Conservation (phyloP, 2,888 invertebrate species). For the Hirtodrosophila cameraria region DNA sequence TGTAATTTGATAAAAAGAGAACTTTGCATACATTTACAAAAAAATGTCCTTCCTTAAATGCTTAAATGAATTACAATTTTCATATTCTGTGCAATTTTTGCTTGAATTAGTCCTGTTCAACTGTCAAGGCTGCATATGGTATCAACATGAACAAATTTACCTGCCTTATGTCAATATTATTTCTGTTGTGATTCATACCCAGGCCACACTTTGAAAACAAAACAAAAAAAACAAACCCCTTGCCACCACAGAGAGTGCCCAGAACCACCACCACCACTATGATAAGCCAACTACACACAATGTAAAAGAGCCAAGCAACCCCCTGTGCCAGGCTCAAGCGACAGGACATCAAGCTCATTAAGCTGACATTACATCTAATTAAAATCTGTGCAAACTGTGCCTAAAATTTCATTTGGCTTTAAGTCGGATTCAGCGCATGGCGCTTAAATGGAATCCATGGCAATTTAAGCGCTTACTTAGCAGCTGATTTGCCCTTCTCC, state of each 20-base stretch:
- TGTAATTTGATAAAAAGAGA: no score
- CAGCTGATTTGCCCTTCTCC: constrained; percentile 6
- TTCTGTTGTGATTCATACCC: constrained; percentile 18
- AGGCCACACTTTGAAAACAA: neutral
- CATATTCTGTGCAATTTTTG: neutral
- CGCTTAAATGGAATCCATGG: constrained; percentile 3
- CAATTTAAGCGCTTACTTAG: constrained; percentile 15
- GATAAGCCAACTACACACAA: constrained; percentile 19
- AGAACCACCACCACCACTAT: constrained; percentile 10
- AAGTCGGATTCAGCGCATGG: constrained; percentile 5
- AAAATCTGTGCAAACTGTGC: constrained; percentile 52
- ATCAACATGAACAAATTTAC: constrained; percentile 11
- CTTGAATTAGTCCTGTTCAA: constrained; percentile 16
- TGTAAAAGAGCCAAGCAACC: constrained; percentile 14
- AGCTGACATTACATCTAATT: constrained; percentile 68
- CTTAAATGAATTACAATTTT: no score
- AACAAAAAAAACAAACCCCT: neutral
- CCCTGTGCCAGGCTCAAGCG: constrained; percentile 3
- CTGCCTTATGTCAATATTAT: constrained; percentile 29
- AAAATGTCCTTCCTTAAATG: no score
- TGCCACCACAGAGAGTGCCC: neutral
- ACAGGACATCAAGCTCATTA: constrained; percentile 60
- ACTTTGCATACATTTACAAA: no score
- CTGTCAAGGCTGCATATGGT: constrained; percentile 19
- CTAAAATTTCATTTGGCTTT: constrained; percentile 54